Percentiles rank a stretch among this genome's conserved stretches.
Evolutionary conservation across 2,888 invertebrate species (phyloP).

Genomic region (Octodonta nipae): DNA sequence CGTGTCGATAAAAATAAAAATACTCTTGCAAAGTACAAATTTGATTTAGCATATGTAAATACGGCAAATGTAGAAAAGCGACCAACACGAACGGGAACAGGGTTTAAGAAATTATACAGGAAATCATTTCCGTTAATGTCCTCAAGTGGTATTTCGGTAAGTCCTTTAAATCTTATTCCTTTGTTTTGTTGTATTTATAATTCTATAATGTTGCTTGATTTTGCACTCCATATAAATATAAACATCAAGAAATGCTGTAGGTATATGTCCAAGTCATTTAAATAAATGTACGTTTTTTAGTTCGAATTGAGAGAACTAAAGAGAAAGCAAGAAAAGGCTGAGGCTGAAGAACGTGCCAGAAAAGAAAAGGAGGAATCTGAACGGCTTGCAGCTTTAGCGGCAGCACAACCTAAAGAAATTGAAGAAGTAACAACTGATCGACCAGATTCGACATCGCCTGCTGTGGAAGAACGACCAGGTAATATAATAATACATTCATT

Average conservation of each 20-base stretch:
- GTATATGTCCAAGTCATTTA: constrained; percentile 1
- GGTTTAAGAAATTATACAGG: constrained; percentile 15
- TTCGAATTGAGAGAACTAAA: constrained; percentile 94
- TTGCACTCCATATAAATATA: no score
- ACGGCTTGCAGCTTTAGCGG: constrained; percentile 50
- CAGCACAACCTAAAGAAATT: constrained; percentile 36
- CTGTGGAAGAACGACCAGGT: constrained; percentile 47
- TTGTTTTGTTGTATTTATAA: no score
- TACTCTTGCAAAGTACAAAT: background rate
- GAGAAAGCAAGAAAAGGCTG: constrained; percentile 59
- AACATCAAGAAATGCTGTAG: no score
- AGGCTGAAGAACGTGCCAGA: constrained; percentile 47
- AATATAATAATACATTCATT: no score
- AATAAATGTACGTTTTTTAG: constrained; percentile 40
- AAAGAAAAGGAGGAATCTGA: constrained; percentile 71
- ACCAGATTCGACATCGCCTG: constrained; percentile 32
- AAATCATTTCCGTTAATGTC: constrained; percentile 20
- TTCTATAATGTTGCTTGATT: no score
- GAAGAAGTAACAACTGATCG: constrained; percentile 34
- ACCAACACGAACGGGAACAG: constrained; percentile 11
- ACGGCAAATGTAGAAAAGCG: constrained; percentile 8
- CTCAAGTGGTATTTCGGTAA: no score
- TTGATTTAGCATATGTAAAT: constrained; percentile 4
- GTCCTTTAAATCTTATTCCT: no score
- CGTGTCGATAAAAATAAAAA: constrained; percentile 7